Evolutionary conservation across 2,797 vertebrate species (phyloP).

Genomic region (Denticeps clupeoides): DNA sequence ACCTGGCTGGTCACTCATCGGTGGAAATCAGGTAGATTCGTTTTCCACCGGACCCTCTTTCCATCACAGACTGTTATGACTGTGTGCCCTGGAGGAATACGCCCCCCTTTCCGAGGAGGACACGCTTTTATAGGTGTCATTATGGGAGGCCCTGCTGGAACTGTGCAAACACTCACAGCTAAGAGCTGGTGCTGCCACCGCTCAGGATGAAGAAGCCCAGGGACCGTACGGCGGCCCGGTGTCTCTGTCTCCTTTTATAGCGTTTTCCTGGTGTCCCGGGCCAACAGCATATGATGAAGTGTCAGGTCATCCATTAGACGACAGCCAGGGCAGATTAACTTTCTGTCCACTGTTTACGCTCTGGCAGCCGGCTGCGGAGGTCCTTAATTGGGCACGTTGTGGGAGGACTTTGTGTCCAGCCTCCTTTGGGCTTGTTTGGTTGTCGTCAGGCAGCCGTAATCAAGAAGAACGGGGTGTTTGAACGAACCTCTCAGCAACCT

Average conservation of each 20-base stretch:
- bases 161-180: too few species aligned
- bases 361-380: constrained; percentile 18
- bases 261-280: constrained; percentile 37
- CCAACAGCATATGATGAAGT: constrained; percentile 43
- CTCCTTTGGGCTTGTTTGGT: constrained; percentile 31
- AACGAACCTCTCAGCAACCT: background rate
- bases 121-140: constrained; percentile 1
- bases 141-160: background rate
- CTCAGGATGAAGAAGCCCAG: constrained; percentile 2
- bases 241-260: constrained; percentile 54
- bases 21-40: background rate
- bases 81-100: background rate
- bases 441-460: constrained; percentile 41
- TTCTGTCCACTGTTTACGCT: constrained; percentile 11
- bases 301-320: constrained; percentile 31
- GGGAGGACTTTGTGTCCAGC: constrained; percentile 22
- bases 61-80: background rate
- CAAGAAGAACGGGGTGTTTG: constrained; percentile 31
- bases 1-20: background rate
- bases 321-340: constrained; percentile 15
- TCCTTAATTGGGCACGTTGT: constrained; percentile 54
- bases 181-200: too few species aligned
- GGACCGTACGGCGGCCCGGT: too few species aligned
- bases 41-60: background rate
- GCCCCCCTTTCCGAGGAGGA: background rate